Evolutionary conservation across 2,113 vertebrate genomes (phyloP).

Genomic region (Cettia cetti): DNA sequence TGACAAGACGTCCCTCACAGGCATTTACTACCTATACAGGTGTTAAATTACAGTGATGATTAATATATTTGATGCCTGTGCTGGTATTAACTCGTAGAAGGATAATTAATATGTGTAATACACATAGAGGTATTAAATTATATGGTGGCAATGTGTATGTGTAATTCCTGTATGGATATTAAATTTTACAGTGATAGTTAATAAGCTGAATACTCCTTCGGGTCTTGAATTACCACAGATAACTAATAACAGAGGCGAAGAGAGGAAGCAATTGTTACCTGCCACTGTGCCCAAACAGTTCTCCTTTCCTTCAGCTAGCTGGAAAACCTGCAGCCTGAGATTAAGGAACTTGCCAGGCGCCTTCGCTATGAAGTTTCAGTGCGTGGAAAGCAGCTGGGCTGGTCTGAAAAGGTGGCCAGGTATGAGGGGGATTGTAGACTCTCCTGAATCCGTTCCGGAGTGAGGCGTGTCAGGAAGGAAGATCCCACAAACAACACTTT

Average conservation of each 20-base stretch:
- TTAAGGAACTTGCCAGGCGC: slow-evolving; percentile 76
- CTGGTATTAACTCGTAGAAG: not conserved
- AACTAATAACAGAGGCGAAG: not conserved
- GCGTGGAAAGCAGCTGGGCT: slow-evolving; percentile 74
- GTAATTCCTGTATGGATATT: not conserved
- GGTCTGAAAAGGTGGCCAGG: slow-evolving; percentile 85
- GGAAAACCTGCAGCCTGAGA: slow-evolving; percentile 88
- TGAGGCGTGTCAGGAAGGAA: not conserved
- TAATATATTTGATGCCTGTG: not conserved
- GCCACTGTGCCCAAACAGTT: not conserved
- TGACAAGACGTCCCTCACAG: not conserved
- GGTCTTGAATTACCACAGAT: not conserved
- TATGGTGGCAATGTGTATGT: too few species aligned
- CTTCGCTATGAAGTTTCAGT: slow-evolving; percentile 85
- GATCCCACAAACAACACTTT: rapidly evolving
- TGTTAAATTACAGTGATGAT: not conserved
- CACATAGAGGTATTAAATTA: not conserved
- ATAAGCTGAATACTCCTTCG: not conserved
- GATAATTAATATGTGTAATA: not conserved
- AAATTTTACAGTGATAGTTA: not conserved
- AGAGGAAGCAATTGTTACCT: rapidly evolving
- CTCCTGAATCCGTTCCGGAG: rapidly evolving
- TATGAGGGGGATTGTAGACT: slow-evolving; percentile 4
- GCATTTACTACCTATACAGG: rapidly evolving
- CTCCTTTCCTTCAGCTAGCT: slow-evolving; percentile 79